phyloP scores from a whole-genome alignment of 2,797 vertebrate species.

The Natrix natrix region DNA sequence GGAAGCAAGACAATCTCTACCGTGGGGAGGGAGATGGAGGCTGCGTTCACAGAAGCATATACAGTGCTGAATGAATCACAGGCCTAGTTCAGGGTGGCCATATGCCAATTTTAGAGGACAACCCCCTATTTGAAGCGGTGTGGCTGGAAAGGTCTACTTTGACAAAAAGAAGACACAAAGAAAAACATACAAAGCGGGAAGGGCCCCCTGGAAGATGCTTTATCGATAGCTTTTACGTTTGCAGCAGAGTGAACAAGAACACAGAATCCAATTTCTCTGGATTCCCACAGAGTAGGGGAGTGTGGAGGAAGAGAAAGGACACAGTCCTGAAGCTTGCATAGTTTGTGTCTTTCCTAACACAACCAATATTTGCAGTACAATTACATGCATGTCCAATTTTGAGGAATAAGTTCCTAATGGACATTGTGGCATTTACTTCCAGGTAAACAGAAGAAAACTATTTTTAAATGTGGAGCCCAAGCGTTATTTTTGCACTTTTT shows the following conservation, averaged over 20 bases:
- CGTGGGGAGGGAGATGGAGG: background rate
- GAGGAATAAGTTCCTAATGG: background rate
- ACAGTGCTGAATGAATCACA: background rate
- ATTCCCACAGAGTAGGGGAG: background rate
- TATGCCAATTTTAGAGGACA: background rate
- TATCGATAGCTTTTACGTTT: background rate
- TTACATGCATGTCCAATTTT: background rate
- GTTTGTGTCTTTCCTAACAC: background rate
- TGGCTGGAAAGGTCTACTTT: background rate
- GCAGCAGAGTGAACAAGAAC: background rate
- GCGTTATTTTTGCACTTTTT: background rate
- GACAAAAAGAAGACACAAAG: background rate
- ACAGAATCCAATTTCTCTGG: background rate
- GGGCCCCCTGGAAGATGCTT: background rate
- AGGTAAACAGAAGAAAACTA: background rate
- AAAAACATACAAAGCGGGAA: background rate
- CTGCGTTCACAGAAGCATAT: background rate
- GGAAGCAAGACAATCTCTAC: background rate
- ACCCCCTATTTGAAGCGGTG: background rate
- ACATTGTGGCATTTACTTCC: background rate
- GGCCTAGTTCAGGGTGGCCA: background rate
- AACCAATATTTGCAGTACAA: background rate
- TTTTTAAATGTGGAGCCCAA: background rate
- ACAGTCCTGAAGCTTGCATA: background rate
- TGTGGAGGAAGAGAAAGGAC: background rate